Conservation (phyloP, 2,113 vertebrate genomes). For the Caranx melampygus region DNA sequence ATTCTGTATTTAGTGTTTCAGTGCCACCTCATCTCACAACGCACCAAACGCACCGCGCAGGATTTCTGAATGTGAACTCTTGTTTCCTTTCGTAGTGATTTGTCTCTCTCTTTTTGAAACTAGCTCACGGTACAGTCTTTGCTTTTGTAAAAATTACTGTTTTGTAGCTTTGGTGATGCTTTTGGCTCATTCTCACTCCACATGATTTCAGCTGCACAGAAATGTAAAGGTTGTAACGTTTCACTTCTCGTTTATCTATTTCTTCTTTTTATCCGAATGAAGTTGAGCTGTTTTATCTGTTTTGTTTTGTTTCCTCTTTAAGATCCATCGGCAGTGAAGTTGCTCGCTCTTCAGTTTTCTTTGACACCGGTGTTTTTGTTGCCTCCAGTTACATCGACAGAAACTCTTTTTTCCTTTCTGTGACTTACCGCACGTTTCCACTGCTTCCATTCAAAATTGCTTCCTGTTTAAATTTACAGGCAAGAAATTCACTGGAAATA, state of each 20-base stretch:
- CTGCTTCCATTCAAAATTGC: constrained; percentile 23
- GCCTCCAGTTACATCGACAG: neutral
- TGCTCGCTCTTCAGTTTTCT: neutral
- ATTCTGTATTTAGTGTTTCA: constrained; percentile 60
- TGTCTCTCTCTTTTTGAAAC: neutral
- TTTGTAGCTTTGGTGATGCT: constrained; percentile 38
- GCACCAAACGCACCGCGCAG: neutral
- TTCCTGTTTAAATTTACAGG: constrained; percentile 17
- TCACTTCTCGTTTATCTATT: neutral
- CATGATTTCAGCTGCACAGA: constrained; percentile 40
- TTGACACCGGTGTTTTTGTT: constrained; percentile 24
- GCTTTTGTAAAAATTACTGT: constrained; percentile 42
- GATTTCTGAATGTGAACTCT: constrained; percentile 41
- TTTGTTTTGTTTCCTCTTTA: neutral
- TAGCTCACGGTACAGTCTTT: neutral
- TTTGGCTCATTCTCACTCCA: constrained; percentile 37
- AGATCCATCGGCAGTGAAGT: neutral
- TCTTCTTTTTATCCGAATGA: neutral
- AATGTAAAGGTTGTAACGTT: constrained; percentile 25
- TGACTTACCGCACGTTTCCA: neutral
- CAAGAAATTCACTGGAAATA: neutral
- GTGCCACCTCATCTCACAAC: constrained; percentile 36
- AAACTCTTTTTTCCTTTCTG: neutral
- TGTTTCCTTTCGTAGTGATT: constrained; percentile 17
- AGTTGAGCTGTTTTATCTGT: neutral